Base-by-base conservation (phyloP, 2,113 vertebrate species). In the Larimichthys crocea region DNA sequence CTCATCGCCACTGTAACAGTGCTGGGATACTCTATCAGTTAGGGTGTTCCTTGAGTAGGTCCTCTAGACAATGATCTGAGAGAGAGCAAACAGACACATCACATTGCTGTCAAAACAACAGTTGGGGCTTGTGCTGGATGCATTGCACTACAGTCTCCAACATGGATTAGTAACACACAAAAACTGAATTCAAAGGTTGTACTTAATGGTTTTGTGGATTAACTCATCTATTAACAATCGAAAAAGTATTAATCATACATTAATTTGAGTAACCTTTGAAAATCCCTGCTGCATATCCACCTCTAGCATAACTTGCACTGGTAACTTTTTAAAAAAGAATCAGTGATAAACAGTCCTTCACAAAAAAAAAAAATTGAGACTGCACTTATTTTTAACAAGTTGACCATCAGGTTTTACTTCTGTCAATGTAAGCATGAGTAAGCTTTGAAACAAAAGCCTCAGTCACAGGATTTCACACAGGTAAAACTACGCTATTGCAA, bases 1-100 rank as follows among this genome's bases (percentile, higher is more conserved):
- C 80, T 90, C 87, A 80, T 70, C 10, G 57, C 53, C 57, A 31
- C 80, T 87, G 83, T 79, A 81, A 87, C 91, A 86, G 70, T 57
- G 64, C 75, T 71, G 79, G 50, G 85, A 89, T 87, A 90, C 60
- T 84, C 63, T 86, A 86, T 86, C 82, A 82, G 86, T 79, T 65
- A 69, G 78, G 78, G 74, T 84, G 82, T 86, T 86, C 76, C 72
- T 87, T 68, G 57, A 72, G 52, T 42, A 42, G 71, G 50, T 71
- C 53, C 68, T 80, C 61, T 73, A 67, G 72, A 89, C 74, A 88
- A 77, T 85, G 67, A 88, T 56, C 46, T 46, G 42, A 68, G 66
- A 79, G 57, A 74, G 74, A 69, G 74, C 84, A 89, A 85, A 88
- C 76, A 84, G 60, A 75, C 55, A 50, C 4, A 67, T 56, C 72